Evolutionary conservation across 1,140 invertebrate genomes (phyloP).

Genomic region (Mercenaria mercenaria): DNA sequence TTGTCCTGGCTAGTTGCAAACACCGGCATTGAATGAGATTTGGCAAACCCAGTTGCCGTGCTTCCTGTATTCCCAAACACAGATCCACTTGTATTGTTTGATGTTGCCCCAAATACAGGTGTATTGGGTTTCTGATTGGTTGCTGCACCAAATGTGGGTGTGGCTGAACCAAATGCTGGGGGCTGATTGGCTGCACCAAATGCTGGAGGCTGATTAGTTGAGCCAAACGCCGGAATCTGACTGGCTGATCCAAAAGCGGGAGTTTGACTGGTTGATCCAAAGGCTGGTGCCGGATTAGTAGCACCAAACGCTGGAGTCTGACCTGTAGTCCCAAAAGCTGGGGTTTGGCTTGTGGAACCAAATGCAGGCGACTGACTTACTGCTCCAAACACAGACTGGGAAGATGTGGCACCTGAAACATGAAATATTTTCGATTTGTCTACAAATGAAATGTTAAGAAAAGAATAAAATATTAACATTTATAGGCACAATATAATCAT

Average conservation of each 20-base stretch:
- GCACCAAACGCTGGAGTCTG: slow-evolving; percentile 18
- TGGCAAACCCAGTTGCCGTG: slow-evolving; percentile 22
- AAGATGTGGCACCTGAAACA: slow-evolving; percentile 17
- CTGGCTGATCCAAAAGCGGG: slow-evolving; percentile 53
- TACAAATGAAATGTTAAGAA: too few species aligned
- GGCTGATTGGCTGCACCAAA: slow-evolving; percentile 53
- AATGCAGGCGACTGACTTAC: not conserved
- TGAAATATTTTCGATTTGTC: not conserved
- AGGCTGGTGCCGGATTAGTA: slow-evolving; percentile 39
- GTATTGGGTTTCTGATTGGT: slow-evolving; percentile 37
- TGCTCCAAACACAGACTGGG: slow-evolving; percentile 38
- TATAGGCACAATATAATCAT: too few species aligned
- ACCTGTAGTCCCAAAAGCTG: slow-evolving; percentile 13
- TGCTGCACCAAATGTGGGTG: slow-evolving; percentile 50
- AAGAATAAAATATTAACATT: too few species aligned
- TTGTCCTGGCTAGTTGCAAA: slow-evolving; percentile 18
- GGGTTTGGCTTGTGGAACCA: slow-evolving; percentile 22
- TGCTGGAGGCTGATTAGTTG: slow-evolving; percentile 50
- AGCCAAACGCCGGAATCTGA: slow-evolving; percentile 54
- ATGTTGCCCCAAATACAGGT: slow-evolving; percentile 44
- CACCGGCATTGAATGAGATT: slow-evolving; percentile 49
- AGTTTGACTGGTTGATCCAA: slow-evolving; percentile 45
- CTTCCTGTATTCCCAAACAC: slow-evolving; percentile 42
- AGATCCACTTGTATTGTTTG: slow-evolving; percentile 23
- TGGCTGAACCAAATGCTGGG: slow-evolving; percentile 55